phyloP scores from a whole-genome alignment of 2,888 invertebrate genomes.

The Fragum fragum region DNA sequence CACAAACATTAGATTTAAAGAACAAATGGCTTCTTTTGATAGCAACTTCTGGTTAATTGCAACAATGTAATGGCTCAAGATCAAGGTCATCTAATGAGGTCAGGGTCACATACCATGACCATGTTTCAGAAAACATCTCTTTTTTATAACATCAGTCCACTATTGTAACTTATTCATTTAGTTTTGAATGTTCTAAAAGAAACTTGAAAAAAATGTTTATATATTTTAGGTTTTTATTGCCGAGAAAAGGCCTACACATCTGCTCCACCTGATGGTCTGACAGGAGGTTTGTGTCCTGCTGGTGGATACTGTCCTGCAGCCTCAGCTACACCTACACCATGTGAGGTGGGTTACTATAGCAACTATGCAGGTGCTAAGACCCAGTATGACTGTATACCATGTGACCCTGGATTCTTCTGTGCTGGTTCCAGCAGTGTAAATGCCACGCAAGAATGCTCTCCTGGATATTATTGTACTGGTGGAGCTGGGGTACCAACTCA shows the following conservation, averaged over 20 bases:
- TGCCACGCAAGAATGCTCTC: slow-evolving; percentile 80
- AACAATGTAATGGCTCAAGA: too few species aligned
- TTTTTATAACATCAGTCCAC: too few species aligned
- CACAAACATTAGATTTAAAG: too few species aligned
- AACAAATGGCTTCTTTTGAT: too few species aligned
- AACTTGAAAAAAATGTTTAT: too few species aligned
- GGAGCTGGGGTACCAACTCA: slow-evolving; percentile 83
- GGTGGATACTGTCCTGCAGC: slow-evolving; percentile 85
- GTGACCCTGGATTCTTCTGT: slow-evolving; percentile 85
- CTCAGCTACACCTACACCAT: slow-evolving; percentile 80
- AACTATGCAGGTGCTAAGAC: slow-evolving; percentile 83
- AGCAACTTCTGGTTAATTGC: too few species aligned
- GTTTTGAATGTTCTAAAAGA: too few species aligned
- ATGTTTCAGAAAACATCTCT: too few species aligned
- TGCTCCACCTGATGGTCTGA: slow-evolving; percentile 85
- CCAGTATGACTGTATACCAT: slow-evolving; percentile 83
- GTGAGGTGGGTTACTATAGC: slow-evolving; percentile 83
- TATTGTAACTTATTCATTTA: too few species aligned
- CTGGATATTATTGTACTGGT: slow-evolving; percentile 85
- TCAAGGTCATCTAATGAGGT: too few species aligned
- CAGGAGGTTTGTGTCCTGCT: slow-evolving; percentile 84
- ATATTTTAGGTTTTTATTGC: slow-evolving; percentile 82
- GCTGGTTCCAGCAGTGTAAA: slow-evolving; percentile 82
- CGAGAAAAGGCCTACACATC: slow-evolving; percentile 85
- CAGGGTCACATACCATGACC: too few species aligned